Evolutionary conservation across 1,140 invertebrate species (phyloP).

Genomic region (Drosophila pachea): DNA sequence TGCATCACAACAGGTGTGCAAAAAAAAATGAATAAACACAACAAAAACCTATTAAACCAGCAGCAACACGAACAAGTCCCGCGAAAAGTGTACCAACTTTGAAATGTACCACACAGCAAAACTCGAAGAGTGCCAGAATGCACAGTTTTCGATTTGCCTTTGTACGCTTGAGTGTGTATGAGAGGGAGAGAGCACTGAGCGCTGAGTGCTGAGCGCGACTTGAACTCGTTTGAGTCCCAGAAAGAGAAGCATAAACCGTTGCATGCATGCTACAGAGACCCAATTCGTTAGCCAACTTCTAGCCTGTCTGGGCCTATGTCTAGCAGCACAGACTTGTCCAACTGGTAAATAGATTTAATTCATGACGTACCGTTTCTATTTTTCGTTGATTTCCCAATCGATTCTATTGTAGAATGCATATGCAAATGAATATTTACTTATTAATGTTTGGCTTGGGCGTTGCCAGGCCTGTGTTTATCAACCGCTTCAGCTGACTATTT

Average conservation of each 20-base stretch:
- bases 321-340: conserved; percentile 41
- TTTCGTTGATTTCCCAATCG: conserved; percentile 50
- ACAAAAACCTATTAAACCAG: neutral
- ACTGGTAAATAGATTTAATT: conserved; percentile 54
- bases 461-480: conserved; percentile 18
- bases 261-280: conserved; percentile 52
- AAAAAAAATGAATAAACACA: conserved; percentile 16
- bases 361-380: conserved; percentile 31
- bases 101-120: conserved; percentile 4
- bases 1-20: conserved; percentile 46
- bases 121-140: conserved; percentile 19
- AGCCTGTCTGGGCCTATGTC: conserved; percentile 21
- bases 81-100: conserved; percentile 17
- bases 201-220: conserved; percentile 7
- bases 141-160: conserved; percentile 9
- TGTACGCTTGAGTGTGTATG: conserved; percentile 1
- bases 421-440: conserved; percentile 28
- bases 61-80: conserved; percentile 22
- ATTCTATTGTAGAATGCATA: conserved; percentile 53
- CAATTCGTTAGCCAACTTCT: conserved; percentile 51
- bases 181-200: conserved; percentile 8
- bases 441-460: conserved; percentile 13
- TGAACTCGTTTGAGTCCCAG: conserved; percentile 42
- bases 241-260: conserved; percentile 51
- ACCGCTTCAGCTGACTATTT: neutral